A percentile compares a stretch with the other conserved stretches of the same genome.
Evolutionary conservation across 2,797 vertebrate species (phyloP).

Genomic region (Pteronotus mesoamericanus): DNA sequence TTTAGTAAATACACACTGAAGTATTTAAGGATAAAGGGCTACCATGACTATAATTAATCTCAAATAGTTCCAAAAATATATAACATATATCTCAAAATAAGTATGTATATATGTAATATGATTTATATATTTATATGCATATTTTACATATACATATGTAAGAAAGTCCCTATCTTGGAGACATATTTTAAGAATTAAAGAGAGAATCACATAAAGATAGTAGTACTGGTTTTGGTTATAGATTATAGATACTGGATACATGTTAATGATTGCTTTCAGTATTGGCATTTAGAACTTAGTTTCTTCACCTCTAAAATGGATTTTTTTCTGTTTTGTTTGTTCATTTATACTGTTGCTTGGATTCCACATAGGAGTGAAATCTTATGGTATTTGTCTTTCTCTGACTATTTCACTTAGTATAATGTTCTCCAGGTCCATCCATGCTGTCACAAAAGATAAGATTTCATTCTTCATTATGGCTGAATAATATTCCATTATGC

Average conservation of each 20-base stretch:
- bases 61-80: not conserved
- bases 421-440: not conserved
- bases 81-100: not conserved
- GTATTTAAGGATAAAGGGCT: not conserved
- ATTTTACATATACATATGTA: not conserved
- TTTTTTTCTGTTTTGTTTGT: not conserved
- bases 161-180: not conserved
- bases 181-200: slow-evolving; percentile 14
- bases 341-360: not conserved
- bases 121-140: not conserved
- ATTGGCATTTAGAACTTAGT: not conserved
- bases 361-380: not conserved
- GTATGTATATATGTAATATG: not conserved
- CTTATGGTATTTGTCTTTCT: not conserved
- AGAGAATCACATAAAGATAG: not conserved
- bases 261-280: not conserved
- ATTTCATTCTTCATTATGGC: not conserved
- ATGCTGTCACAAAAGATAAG: not conserved
- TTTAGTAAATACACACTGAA: not conserved
- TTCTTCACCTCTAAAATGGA: slow-evolving; percentile 9
- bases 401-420: not conserved
- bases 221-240: not conserved
- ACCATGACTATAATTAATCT: not conserved
- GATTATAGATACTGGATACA: not conserved
- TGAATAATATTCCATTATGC: not conserved